Conservation (phyloP, 1,140 invertebrate species). For the Nebria ingens region DNA sequence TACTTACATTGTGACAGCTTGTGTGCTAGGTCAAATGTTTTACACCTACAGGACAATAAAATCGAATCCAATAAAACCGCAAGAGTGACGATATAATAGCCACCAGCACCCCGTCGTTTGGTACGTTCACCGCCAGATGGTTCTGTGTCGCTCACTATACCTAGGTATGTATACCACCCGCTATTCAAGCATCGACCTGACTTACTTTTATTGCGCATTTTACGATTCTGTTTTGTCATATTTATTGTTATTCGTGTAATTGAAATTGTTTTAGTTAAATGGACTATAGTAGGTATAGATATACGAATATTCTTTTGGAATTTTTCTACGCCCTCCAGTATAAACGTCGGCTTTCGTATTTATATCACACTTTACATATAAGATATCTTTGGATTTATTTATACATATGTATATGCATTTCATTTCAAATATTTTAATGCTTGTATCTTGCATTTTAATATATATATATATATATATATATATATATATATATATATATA, state of each 20-base stretch:
- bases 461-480: background rate
- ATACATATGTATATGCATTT: too few species aligned
- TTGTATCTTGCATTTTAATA: background rate
- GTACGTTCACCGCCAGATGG: background rate
- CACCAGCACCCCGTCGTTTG: slow-evolving; percentile 10
- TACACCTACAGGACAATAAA: slow-evolving; percentile 25
- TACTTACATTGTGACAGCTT: background rate
- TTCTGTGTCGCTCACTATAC: slow-evolving; percentile 15
- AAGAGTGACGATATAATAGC: slow-evolving; percentile 23
- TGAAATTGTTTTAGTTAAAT: slow-evolving; percentile 2
- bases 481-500: slow-evolving; percentile 2
- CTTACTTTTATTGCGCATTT: slow-evolving; percentile 1
- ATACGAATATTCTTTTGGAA: too few species aligned
- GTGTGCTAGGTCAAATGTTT: slow-evolving; percentile 17
- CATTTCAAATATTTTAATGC: too few species aligned
- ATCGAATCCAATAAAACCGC: slow-evolving; percentile 22
- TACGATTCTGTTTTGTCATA: slow-evolving; percentile 2
- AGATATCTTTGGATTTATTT: too few species aligned
- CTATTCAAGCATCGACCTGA: too few species aligned
- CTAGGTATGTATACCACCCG: background rate
- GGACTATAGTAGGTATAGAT: too few species aligned
- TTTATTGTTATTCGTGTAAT: slow-evolving; percentile 6
- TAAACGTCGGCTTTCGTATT: too few species aligned
- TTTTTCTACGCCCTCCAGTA: too few species aligned
- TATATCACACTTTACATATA: too few species aligned